Conservation (phyloP, 2,113 vertebrate species). For the Psammodynastes pulverulentus region DNA sequence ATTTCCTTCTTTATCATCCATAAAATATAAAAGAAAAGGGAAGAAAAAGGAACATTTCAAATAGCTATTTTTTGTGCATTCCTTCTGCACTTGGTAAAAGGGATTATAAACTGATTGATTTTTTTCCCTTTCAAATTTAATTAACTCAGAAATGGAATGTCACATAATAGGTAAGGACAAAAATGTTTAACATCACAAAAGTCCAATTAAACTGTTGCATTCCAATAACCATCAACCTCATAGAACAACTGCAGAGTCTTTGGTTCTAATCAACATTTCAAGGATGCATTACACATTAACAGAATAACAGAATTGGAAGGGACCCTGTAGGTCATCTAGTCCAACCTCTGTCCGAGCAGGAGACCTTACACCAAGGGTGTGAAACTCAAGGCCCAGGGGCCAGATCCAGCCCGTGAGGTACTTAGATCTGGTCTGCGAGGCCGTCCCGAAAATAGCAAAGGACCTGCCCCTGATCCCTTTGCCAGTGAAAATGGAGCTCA, state of each 20-base stretch:
- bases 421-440: too few relatives aligned
- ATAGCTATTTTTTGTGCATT: conserved; percentile 35
- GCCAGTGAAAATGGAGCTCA: too few relatives aligned
- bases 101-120: not conserved
- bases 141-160: not conserved
- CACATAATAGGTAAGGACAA: fast-evolving
- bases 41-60: conserved; percentile 10
- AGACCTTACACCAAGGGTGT: too few relatives aligned
- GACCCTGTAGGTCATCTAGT: too few relatives aligned
- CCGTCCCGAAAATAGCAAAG: too few relatives aligned
- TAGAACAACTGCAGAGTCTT: not conserved
- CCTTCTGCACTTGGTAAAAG: conserved; percentile 19
- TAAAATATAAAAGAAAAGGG: not conserved
- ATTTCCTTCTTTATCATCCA: conserved; percentile 34
- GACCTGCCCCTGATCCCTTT: too few relatives aligned
- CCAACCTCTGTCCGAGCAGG: too few relatives aligned
- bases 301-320: too few relatives aligned
- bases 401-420: too few relatives aligned
- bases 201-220: not conserved
- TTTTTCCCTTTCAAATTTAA: not conserved
- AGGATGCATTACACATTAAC: not conserved
- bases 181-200: not conserved
- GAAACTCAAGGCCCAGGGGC: too few relatives aligned
- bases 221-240: not conserved
- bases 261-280: not conserved